A percentile compares a stretch with the other conserved stretches of the same genome.
These are phyloP conservation scores for Zaprionus inermis DNA, from an alignment of 1,140 invertebrate species.

Conservation along the genomic window DNA sequence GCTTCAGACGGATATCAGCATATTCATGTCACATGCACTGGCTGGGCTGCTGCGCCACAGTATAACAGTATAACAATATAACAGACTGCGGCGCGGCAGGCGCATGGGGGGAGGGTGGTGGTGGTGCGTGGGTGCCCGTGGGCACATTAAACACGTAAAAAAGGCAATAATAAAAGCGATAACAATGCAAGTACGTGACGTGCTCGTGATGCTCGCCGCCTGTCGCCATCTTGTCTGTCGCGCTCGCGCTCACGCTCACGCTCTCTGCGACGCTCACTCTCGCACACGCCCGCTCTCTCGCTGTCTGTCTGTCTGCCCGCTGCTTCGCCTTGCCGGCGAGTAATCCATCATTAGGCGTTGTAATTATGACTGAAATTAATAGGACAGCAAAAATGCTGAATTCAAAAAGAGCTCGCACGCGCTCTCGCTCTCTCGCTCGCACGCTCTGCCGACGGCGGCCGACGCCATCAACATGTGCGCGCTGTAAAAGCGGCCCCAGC, in stretches of 20 bases:
- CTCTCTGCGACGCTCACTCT: not conserved
- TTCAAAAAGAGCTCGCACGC: not conserved
- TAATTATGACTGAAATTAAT: constrained; percentile 5
- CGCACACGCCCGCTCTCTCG: not conserved
- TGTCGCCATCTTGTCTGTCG: not conserved
- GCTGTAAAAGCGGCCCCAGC: constrained; percentile 4
- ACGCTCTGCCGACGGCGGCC: not conserved
- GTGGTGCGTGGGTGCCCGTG: not conserved
- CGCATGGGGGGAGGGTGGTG: too few relatives aligned
- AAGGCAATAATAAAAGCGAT: constrained; percentile 5
- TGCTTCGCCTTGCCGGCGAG: not conserved
- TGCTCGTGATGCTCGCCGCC: constrained; percentile 1
- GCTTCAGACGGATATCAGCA: not conserved
- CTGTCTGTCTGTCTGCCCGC: not conserved
- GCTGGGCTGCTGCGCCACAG: not conserved
- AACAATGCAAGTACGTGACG: constrained; percentile 4
- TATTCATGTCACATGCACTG: constrained; percentile 2
- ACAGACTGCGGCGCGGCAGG: too few relatives aligned
- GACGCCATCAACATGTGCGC: not conserved
- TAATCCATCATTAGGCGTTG: constrained; percentile 5
- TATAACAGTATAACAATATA: constrained; percentile 3
- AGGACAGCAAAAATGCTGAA: constrained; percentile 3
- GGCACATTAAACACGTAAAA: constrained; percentile 5
- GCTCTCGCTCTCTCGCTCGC: not conserved
- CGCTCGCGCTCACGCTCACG: too few relatives aligned